Evolutionary conservation across 2,113 vertebrate genomes (phyloP).

Genomic region (Myotis brandtii): DNA sequence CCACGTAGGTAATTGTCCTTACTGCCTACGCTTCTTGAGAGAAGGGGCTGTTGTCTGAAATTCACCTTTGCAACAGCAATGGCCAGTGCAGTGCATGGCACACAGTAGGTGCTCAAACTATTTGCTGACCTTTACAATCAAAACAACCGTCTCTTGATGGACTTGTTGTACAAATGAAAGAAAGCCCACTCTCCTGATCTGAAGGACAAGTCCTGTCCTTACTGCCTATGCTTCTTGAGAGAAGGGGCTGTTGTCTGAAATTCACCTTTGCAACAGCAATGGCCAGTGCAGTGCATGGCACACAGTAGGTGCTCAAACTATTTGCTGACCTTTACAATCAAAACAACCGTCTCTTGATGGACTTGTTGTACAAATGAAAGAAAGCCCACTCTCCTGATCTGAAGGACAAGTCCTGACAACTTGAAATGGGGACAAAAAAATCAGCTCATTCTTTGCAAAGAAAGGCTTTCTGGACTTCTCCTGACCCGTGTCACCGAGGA

Average conservation of each 20-base stretch:
- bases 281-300: background rate
- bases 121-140: background rate
- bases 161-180: background rate
- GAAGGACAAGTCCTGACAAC: constrained; percentile 26
- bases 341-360: background rate
- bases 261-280: background rate
- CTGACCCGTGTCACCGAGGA: background rate
- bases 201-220: background rate
- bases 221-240: background rate
- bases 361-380: background rate
- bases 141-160: background rate
- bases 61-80: background rate
- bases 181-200: background rate
- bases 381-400: background rate
- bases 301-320: background rate
- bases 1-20: background rate
- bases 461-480: background rate
- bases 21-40: background rate
- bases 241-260: background rate
- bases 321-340: background rate
- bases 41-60: background rate
- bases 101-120: background rate
- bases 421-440: background rate
- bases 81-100: background rate
- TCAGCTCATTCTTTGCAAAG: background rate